Evolutionary conservation across 2,113 vertebrate genomes (phyloP).

Genomic region (Cheilinus undulatus): DNA sequence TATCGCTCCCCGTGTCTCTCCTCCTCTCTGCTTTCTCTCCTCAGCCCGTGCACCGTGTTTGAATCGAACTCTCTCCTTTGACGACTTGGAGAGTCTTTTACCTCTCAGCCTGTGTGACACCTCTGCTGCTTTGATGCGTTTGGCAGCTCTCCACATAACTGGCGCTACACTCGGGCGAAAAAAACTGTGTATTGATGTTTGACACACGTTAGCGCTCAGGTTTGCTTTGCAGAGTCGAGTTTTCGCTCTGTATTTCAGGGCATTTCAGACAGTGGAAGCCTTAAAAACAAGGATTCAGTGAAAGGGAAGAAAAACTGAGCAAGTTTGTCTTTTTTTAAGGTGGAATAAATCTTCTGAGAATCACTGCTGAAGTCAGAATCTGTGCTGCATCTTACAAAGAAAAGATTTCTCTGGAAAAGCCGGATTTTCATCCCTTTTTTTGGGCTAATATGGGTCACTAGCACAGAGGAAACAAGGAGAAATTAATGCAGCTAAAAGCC

Average conservation of each 20-base stretch:
- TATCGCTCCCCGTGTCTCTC: slow-evolving; percentile 72
- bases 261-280: background rate
- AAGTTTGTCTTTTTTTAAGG: background rate
- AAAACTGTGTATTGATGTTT: slow-evolving; percentile 19
- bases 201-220: slow-evolving; percentile 32
- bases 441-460: slow-evolving; percentile 9
- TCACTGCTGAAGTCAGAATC: background rate
- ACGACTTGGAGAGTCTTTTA: slow-evolving; percentile 64
- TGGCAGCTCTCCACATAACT: slow-evolving; percentile 12
- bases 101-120: slow-evolving; percentile 70
- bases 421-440: slow-evolving; percentile 9
- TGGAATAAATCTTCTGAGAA: background rate
- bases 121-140: slow-evolving; percentile 57
- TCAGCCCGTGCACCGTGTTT: slow-evolving; percentile 42
- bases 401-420: background rate
- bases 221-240: slow-evolving; percentile 26
- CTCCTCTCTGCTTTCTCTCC: slow-evolving; percentile 33
- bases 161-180: background rate
- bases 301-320: background rate
- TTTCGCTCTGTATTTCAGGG: background rate
- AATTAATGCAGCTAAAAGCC: background rate
- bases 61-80: slow-evolving; percentile 60
- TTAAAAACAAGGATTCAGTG: background rate
- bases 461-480: slow-evolving; percentile 5
- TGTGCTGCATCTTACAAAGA: slow-evolving; percentile 1